Conservation (phyloP, 2,113 vertebrate species). For the Laticauda laticaudata region DNA sequence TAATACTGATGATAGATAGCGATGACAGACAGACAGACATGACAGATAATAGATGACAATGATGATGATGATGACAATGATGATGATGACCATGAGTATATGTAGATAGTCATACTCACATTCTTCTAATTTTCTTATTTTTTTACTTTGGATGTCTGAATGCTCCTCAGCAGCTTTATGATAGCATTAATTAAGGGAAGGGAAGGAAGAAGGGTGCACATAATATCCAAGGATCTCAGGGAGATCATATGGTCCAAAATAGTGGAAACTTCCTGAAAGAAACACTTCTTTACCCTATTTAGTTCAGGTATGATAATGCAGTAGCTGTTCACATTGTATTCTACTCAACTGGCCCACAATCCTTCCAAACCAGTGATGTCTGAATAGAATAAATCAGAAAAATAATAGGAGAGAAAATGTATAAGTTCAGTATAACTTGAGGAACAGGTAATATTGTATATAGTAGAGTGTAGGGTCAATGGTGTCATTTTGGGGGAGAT, state of each 20-base stretch:
- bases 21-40: neutral
- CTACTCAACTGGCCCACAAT: constrained; percentile 33
- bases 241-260: constrained; percentile 45
- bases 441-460: constrained; percentile 16
- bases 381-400: neutral
- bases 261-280: constrained; percentile 40
- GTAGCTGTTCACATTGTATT: constrained; percentile 37
- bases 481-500: neutral
- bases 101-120: no score
- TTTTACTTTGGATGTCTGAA: constrained; percentile 31
- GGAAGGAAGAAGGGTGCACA: constrained; percentile 22
- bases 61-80: no score
- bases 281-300: constrained; percentile 42
- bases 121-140: constrained; percentile 31
- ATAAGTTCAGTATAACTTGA: constrained; percentile 4
- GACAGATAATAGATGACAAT: no score
- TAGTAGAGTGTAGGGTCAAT: neutral
- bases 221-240: constrained; percentile 38
- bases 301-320: constrained; percentile 50
- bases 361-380: constrained; percentile 32
- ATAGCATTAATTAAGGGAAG: constrained; percentile 53
- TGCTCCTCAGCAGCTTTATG: constrained; percentile 21
- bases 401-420: constrained; percentile 35
- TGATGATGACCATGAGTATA: no score
- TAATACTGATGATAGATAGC: no score